Evolutionary conservation across 2,888 invertebrate genomes (phyloP).

Genomic region (Alsophila aescularia): DNA sequence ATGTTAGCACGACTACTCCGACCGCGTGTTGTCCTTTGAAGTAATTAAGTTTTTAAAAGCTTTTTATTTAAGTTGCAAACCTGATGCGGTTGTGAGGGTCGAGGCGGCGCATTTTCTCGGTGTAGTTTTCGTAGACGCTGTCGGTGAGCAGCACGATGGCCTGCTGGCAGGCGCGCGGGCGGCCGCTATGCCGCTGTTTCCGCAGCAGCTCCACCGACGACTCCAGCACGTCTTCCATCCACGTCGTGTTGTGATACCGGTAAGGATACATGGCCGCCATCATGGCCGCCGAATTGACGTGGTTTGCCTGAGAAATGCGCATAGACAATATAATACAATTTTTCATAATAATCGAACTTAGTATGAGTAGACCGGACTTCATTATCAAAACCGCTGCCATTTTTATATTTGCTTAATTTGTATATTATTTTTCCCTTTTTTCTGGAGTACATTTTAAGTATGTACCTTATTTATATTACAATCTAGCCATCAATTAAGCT

Average conservation of each 20-base stretch:
- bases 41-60: too few relatives aligned
- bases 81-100: conserved; percentile 70
- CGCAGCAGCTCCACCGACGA: conserved; percentile 61
- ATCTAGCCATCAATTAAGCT: too few relatives aligned
- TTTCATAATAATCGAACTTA: too few relatives aligned
- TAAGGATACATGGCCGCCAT: conserved; percentile 62
- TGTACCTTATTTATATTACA: too few relatives aligned
- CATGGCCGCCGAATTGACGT: conserved; percentile 77
- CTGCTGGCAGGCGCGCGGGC: conserved; percentile 70
- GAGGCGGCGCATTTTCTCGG: conserved; percentile 53
- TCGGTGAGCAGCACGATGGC: conserved; percentile 75
- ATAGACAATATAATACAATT: neutral
- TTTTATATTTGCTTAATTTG: too few relatives aligned
- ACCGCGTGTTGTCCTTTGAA: too few relatives aligned
- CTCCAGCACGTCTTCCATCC: conserved; percentile 57
- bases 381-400: too few relatives aligned
- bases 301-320: conserved; percentile 63
- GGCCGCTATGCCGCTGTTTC: conserved; percentile 47
- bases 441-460: too few relatives aligned
- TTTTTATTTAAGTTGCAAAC: too few relatives aligned
- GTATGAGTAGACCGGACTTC: too few relatives aligned
- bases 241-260: conserved; percentile 58
- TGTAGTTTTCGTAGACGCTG: conserved; percentile 64
- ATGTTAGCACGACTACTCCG: too few relatives aligned
- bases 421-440: too few relatives aligned